Conservation (phyloP, 2,888 invertebrate species). For the Gortyna flavago region DNA sequence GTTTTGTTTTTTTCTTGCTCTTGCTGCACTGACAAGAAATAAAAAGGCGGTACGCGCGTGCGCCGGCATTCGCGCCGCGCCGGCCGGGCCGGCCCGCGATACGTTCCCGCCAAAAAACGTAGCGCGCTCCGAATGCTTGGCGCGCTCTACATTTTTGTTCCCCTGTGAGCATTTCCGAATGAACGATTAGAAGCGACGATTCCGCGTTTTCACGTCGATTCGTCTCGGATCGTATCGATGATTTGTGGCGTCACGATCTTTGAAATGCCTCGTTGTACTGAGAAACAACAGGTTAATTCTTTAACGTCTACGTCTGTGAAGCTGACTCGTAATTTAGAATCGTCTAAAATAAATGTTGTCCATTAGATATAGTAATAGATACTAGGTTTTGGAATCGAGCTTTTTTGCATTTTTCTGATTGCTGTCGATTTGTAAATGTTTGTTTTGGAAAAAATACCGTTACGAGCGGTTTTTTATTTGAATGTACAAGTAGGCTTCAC, state of each 20-base stretch:
- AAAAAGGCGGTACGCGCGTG: constrained; percentile 81
- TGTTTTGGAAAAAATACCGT: constrained; percentile 11
- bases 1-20: constrained; percentile 71
- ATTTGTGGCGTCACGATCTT: constrained; percentile 82
- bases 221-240: constrained; percentile 80
- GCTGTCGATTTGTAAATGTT: constrained; percentile 35
- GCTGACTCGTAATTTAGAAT: constrained; percentile 51
- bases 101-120: constrained; percentile 85
- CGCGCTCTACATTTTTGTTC: constrained; percentile 81
- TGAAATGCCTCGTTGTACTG: constrained; percentile 73
- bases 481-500: constrained; percentile 43
- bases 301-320: constrained; percentile 61
- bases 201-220: constrained; percentile 82
- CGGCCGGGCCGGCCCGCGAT: constrained; percentile 76
- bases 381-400: constrained; percentile 29
- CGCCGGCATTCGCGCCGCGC: constrained; percentile 85
- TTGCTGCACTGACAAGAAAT: constrained; percentile 69
- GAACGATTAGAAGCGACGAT: constrained; percentile 76
- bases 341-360: constrained; percentile 58
- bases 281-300: constrained; percentile 72
- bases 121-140: constrained; percentile 79
- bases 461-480: constrained; percentile 29
- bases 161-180: constrained; percentile 73
- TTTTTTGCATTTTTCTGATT: constrained; percentile 32
- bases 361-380: constrained; percentile 42